Conservation (phyloP, 2,113 vertebrate genomes). For the Nannobrachium achirus region DNA sequence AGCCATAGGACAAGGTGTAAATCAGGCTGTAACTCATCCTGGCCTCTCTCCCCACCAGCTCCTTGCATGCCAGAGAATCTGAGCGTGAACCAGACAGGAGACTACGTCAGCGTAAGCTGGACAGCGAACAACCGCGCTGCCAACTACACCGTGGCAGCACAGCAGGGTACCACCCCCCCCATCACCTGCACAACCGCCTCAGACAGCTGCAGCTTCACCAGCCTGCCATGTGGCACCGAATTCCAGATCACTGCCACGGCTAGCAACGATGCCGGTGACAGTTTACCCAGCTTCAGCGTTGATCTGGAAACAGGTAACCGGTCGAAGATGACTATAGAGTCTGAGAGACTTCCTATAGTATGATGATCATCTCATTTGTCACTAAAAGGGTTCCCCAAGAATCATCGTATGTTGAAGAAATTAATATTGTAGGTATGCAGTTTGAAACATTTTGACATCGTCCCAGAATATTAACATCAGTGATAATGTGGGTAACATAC, state of each 20-base stretch:
- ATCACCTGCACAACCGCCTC: conserved; percentile 76
- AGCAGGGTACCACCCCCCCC: not conserved
- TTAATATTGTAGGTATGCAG: too few species aligned
- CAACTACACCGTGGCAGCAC: conserved; percentile 75
- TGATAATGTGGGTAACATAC: too few species aligned
- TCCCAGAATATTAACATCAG: too few species aligned
- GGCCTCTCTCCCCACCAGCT: conserved; percentile 68
- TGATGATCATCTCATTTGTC: too few species aligned
- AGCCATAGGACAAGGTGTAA: too few species aligned
- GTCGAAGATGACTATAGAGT: not conserved
- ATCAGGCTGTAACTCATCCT: not conserved
- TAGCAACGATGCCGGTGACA: conserved; percentile 77
- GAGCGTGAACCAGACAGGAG: conserved; percentile 72
- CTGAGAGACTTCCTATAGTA: too few species aligned
- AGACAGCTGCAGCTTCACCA: conserved; percentile 77
- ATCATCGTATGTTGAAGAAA: too few species aligned
- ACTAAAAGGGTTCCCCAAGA: too few species aligned
- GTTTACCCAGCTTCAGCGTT: conserved; percentile 88
- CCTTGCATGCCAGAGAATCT: conserved; percentile 87
- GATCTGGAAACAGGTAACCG: conserved; percentile 85
- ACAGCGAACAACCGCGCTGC: conserved; percentile 76
- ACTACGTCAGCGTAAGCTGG: conserved; percentile 81
- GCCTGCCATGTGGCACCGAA: conserved; percentile 85
- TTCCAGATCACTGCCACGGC: conserved; percentile 84
- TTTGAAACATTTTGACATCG: too few species aligned